These are phyloP conservation scores for Ephestia elutella DNA, from an alignment of 1,140 invertebrate species.

Conservation along the genomic window DNA sequence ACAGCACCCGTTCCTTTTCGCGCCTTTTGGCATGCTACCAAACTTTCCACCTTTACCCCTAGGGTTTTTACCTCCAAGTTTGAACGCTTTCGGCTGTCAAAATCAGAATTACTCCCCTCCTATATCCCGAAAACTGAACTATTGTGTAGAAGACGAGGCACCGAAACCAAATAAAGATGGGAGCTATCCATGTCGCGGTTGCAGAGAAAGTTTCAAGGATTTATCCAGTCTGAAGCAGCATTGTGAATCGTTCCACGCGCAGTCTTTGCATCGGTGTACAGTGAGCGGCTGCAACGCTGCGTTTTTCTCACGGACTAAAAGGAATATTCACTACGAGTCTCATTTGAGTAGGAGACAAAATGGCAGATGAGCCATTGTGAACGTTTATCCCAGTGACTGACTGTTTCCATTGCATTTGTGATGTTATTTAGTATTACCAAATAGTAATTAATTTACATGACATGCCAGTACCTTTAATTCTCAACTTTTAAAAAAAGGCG, in stretches of 20 bases:
- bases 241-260: slow-evolving; percentile 76
- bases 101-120: slow-evolving; percentile 51
- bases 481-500: slow-evolving; percentile 22
- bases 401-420: slow-evolving; percentile 59
- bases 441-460: slow-evolving; percentile 34
- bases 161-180: slow-evolving; percentile 77
- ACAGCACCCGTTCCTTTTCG: slow-evolving; percentile 66
- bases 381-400: slow-evolving; percentile 19
- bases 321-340: slow-evolving; percentile 80
- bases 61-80: slow-evolving; percentile 57
- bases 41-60: slow-evolving; percentile 68
- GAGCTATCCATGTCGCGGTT: slow-evolving; percentile 79
- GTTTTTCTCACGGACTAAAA: slow-evolving; percentile 82
- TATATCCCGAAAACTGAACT: slow-evolving; percentile 50
- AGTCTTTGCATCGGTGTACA: slow-evolving; percentile 79
- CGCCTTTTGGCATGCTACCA: slow-evolving; percentile 69
- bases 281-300: slow-evolving; percentile 80
- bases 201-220: slow-evolving; percentile 77
- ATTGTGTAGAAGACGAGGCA: slow-evolving; percentile 76
- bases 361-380: slow-evolving; percentile 49
- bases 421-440: slow-evolving; percentile 49
- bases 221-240: slow-evolving; percentile 79
- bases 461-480: slow-evolving; percentile 53
- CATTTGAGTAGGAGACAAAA: slow-evolving; percentile 64
- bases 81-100: slow-evolving; percentile 52